Percentiles rank a stretch among this genome's conserved stretches.
These are phyloP conservation scores for Solen grandis DNA, from an alignment of 1,140 invertebrate species.

Conservation along the genomic window DNA sequence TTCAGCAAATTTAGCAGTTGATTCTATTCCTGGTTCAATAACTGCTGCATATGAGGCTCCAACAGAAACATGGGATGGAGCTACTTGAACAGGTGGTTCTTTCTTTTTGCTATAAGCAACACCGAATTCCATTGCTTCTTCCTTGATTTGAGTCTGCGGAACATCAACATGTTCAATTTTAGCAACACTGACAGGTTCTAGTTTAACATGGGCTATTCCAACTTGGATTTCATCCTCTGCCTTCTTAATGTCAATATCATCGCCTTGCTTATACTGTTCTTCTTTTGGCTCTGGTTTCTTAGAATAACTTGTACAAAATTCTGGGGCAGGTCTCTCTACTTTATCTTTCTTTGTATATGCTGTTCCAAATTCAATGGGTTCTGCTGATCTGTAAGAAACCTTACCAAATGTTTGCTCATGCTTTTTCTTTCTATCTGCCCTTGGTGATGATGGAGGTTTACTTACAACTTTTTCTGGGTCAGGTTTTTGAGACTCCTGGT, in stretches of 20 bases:
- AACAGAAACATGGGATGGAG: too few species aligned
- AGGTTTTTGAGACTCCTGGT: background rate
- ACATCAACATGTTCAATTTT: background rate
- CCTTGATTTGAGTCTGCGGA: background rate
- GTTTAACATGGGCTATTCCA: background rate
- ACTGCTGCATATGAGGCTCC: too few species aligned
- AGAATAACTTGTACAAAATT: background rate
- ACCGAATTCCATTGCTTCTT: too few species aligned
- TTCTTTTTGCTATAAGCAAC: too few species aligned
- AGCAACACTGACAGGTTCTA: background rate
- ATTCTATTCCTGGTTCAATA: too few species aligned
- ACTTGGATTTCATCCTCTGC: background rate
- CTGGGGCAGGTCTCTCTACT: background rate
- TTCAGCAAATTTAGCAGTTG: too few species aligned
- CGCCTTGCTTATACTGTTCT: background rate
- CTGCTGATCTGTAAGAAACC: constrained; percentile 28
- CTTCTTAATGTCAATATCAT: background rate
- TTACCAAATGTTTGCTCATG: constrained; percentile 46
- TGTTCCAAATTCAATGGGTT: constrained; percentile 48
- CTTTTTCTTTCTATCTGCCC: constrained; percentile 39
- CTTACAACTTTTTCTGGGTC: background rate
- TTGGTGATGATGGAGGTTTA: constrained; percentile 46
- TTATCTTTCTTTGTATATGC: constrained; percentile 42
- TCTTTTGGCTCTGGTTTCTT: background rate
- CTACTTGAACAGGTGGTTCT: too few species aligned